Percentiles rank a stretch among this genome's conserved stretches.
Conservation (phyloP, 35 echinoderm and acorn worm species). For the Eucidaris tribuloides region DNA sequence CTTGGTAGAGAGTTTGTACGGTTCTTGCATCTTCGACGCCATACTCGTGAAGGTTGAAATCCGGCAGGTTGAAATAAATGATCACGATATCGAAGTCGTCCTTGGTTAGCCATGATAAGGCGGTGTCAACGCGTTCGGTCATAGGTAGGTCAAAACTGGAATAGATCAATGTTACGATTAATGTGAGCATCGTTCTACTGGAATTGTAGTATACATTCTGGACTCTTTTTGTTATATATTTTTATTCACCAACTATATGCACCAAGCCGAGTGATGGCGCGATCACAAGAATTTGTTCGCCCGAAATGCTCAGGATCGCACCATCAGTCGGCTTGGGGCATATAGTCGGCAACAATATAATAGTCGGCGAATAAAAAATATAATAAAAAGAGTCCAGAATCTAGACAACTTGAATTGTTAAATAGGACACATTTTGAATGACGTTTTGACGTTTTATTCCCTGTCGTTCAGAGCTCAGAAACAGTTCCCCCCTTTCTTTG, state of each 20-base stretch:
- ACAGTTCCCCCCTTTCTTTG: too few relatives aligned
- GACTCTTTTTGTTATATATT: background rate
- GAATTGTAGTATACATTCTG: background rate
- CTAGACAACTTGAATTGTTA: too few relatives aligned
- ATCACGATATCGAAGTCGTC: conserved; percentile 74
- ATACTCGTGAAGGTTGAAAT: conserved; percentile 66
- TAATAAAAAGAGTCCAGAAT: too few relatives aligned
- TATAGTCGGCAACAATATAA: too few relatives aligned
- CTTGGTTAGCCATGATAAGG: conserved; percentile 65
- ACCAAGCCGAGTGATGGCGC: background rate
- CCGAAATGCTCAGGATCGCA: too few relatives aligned
- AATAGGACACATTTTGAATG: too few relatives aligned
- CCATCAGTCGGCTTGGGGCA: too few relatives aligned
- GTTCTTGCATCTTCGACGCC: conserved; percentile 44
- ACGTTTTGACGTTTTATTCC: too few relatives aligned
- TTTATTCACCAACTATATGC: background rate
- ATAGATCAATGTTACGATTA: background rate
- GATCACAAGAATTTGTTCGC: background rate
- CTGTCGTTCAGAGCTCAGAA: too few relatives aligned
- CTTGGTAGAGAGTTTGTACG: background rate
- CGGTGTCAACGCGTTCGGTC: conserved; percentile 37
- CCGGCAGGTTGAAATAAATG: conserved; percentile 68
- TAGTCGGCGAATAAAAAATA: too few relatives aligned
- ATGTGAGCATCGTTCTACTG: background rate
- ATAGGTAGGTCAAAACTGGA: conserved; percentile 26